Conservation (phyloP, 2,888 invertebrate species). For the Athalia cordata region DNA sequence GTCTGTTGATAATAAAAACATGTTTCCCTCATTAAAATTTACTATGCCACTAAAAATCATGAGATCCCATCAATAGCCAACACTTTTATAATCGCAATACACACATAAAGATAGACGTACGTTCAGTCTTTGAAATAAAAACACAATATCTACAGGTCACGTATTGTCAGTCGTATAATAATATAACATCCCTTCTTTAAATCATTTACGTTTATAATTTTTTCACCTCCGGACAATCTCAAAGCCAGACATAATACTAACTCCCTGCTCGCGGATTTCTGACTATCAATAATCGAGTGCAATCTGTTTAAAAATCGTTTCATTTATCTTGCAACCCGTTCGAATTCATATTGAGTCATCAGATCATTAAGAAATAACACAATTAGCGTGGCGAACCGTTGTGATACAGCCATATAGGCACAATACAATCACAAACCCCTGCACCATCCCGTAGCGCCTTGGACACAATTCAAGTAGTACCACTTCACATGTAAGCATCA, state of each 20-base stretch:
- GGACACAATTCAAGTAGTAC: conserved; percentile 61
- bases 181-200: conserved; percentile 47
- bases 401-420: not conserved
- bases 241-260: conserved; percentile 31
- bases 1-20: conserved; percentile 55
- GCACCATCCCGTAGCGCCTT: conserved; percentile 52
- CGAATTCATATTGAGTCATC: conserved; percentile 2
- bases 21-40: conserved; percentile 19
- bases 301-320: conserved; percentile 22
- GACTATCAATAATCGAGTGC: conserved; percentile 31
- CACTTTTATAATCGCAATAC: conserved; percentile 47
- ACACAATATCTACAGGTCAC: conserved; percentile 64
- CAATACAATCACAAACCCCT: conserved; percentile 27
- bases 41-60: conserved; percentile 26
- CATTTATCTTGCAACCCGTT: not conserved
- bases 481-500: conserved; percentile 53
- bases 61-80: conserved; percentile 38
- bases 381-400: not conserved
- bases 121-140: conserved; percentile 67
- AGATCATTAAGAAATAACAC: conserved; percentile 28
- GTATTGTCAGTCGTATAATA: conserved; percentile 64
- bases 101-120: conserved; percentile 55
- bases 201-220: conserved; percentile 7
- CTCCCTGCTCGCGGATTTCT: conserved; percentile 17
- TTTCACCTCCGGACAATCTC: conserved; percentile 14